Conservation (phyloP, 2,888 invertebrate genomes). For the Polymixis flavicincta region DNA sequence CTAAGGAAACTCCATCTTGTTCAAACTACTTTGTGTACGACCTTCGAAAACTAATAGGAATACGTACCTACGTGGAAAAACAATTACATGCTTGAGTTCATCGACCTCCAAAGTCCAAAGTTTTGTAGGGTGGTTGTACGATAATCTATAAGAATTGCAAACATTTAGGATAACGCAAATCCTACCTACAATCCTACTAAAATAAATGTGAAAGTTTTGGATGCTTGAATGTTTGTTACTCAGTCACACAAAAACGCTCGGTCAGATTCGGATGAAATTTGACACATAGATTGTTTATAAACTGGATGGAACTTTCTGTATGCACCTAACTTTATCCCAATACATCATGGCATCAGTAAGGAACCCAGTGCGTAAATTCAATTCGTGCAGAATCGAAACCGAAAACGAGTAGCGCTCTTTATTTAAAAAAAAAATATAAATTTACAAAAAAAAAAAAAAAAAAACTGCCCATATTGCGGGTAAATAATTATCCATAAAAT, state of each 20-base stretch:
- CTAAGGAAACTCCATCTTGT: constrained; percentile 30
- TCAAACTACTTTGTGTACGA: constrained; percentile 35
- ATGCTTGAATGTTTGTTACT: no score
- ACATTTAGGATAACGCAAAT: no score
- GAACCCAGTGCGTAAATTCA: background rate
- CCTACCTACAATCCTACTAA: no score
- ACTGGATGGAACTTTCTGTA: no score
- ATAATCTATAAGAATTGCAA: background rate
- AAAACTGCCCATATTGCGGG: background rate
- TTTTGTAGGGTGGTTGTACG: constrained; percentile 4
- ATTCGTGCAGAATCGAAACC: background rate
- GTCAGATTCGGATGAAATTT: no score
- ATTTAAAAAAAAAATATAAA: background rate
- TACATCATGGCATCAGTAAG: no score
- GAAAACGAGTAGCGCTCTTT: background rate
- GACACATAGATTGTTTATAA: no score
- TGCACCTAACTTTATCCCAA: no score
- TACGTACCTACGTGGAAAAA: constrained; percentile 18
- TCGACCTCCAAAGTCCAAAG: constrained; percentile 16
- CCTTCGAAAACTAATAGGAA: constrained; percentile 41
- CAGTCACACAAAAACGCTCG: no score
- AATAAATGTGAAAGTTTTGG: no score
- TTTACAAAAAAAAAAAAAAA: constrained; percentile 1
- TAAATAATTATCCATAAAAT: background rate
- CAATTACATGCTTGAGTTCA: constrained; percentile 21